Conservation (phyloP, 2,113 vertebrate species). For the Spheniscus mendiculus region DNA sequence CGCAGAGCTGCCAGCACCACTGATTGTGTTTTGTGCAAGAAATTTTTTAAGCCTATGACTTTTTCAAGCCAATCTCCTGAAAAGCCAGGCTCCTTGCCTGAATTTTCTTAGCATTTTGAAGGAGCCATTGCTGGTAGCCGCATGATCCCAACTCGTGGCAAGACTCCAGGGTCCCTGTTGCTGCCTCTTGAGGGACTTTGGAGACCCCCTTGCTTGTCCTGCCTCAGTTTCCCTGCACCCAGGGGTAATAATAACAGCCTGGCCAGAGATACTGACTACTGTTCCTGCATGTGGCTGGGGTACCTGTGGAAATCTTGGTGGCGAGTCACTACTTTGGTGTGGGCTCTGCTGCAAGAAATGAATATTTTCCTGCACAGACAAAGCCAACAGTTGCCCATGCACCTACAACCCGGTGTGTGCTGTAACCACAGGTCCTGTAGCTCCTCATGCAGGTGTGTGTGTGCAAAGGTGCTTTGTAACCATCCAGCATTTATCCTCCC, state of each 20-base stretch:
- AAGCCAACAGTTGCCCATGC: not conserved
- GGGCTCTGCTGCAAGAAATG: not conserved
- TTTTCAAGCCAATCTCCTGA: not conserved
- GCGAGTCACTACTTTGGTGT: not conserved
- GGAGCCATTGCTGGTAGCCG: not conserved
- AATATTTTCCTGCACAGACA: not conserved
- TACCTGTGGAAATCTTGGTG: not conserved
- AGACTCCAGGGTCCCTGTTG: not conserved
- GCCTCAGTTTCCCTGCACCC: not conserved
- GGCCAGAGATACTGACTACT: not conserved
- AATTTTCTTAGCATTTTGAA: not conserved
- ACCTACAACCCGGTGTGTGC: not conserved
- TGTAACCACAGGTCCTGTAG: not conserved
- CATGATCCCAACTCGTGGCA: not conserved
- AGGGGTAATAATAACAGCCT: not conserved
- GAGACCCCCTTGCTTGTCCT: not conserved
- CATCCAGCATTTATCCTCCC: not conserved
- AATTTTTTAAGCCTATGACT: not conserved
- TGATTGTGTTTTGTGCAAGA: not conserved
- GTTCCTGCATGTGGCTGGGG: rapidly evolving
- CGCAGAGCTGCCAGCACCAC: not conserved
- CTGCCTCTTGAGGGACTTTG: not conserved
- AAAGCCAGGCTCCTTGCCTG: not conserved
- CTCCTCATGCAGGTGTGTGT: not conserved
- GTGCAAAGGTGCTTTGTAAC: not conserved